These are phyloP conservation scores for Agonopterix subpropinquella DNA, from an alignment of 2,888 invertebrate genomes.

Conservation along the genomic window DNA sequence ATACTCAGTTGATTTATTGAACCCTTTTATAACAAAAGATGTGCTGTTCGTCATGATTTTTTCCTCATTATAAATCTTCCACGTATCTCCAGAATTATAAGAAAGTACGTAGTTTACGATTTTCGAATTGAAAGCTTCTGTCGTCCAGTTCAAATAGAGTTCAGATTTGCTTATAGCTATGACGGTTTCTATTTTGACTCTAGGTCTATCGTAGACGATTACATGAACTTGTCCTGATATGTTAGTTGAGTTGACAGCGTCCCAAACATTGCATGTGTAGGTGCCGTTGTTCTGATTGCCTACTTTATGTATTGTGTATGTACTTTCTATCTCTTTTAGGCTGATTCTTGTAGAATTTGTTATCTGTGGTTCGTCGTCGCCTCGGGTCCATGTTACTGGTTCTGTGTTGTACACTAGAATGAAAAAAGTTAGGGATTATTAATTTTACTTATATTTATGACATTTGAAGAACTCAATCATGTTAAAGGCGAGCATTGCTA, in stretches of 20 bases:
- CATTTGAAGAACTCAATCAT: no score
- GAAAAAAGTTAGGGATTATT: not conserved
- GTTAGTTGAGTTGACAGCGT: slow-evolving; percentile 42
- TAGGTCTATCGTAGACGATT: slow-evolving; percentile 81
- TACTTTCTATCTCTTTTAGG: slow-evolving; percentile 76
- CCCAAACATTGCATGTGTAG: slow-evolving; percentile 51
- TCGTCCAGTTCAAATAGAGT: slow-evolving; percentile 89
- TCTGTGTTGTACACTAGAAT: slow-evolving; percentile 43
- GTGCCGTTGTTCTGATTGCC: slow-evolving; percentile 81
- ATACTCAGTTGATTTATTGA: slow-evolving; percentile 80
- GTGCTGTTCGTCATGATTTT: slow-evolving; percentile 79
- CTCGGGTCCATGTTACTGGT: slow-evolving; percentile 32
- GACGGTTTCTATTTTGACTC: slow-evolving; percentile 81
- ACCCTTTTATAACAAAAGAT: slow-evolving; percentile 80
- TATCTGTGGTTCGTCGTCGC: slow-evolving; percentile 12
- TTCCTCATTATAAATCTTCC: slow-evolving; percentile 64
- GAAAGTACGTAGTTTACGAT: slow-evolving; percentile 76
- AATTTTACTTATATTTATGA: no score
- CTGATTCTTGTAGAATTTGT: slow-evolving; percentile 39
- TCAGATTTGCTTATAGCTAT: slow-evolving; percentile 84
- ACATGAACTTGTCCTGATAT: slow-evolving; percentile 64
- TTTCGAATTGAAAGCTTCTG: slow-evolving; percentile 83
- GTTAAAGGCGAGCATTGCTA: no score
- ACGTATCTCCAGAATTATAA: slow-evolving; percentile 48
- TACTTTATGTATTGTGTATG: slow-evolving; percentile 55